These are phyloP conservation scores for Brachymystax lenok DNA, from an alignment of 2,797 vertebrate species.

Conservation along the genomic window DNA sequence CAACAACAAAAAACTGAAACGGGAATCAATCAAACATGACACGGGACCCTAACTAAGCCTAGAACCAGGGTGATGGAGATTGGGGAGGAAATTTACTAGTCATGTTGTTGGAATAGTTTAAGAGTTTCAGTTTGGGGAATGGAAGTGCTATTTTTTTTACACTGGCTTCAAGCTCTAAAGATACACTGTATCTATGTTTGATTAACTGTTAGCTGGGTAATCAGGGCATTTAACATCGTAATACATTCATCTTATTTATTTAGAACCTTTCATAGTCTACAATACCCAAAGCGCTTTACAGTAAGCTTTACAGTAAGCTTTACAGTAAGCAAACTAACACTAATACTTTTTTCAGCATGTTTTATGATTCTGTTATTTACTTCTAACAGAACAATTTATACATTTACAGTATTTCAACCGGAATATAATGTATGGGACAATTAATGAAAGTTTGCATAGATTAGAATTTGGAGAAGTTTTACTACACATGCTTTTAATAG, in stretches of 20 bases:
- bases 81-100: constrained; percentile 63
- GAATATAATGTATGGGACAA: background rate
- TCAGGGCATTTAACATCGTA: constrained; percentile 20
- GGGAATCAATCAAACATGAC: constrained; percentile 8
- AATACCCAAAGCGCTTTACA: too few species aligned
- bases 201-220: constrained; percentile 12
- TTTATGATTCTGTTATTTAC: too few species aligned
- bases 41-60: constrained; percentile 12
- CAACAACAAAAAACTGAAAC: background rate
- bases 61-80: constrained; percentile 62
- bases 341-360: too few species aligned
- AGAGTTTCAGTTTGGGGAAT: constrained; percentile 61
- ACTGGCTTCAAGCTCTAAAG: constrained; percentile 29
- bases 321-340: too few species aligned
- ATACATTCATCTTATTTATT: background rate
- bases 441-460: background rate
- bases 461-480: background rate
- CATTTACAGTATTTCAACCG: background rate
- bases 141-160: constrained; percentile 64
- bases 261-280: too few species aligned
- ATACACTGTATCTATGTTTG: constrained; percentile 49
- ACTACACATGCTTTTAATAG: constrained; percentile 34
- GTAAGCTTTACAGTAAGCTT: too few species aligned
- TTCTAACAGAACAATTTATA: too few species aligned
- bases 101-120: constrained; percentile 66